Percentiles rank a stretch among this genome's conserved stretches.
phyloP scores from a whole-genome alignment of 37 sponge, comb jelly and placozoan species.

The Chondrosia reniformis region DNA sequence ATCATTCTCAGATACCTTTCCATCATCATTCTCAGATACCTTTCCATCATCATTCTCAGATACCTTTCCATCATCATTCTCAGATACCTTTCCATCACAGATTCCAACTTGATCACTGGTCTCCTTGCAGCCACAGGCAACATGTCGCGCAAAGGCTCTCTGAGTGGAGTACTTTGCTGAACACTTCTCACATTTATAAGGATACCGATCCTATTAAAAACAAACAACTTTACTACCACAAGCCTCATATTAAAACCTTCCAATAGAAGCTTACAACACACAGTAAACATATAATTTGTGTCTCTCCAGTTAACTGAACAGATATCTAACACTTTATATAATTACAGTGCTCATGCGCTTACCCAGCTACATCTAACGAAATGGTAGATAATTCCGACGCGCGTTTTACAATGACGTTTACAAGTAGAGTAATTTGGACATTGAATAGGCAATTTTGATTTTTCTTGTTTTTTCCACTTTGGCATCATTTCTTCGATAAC shows the following conservation, averaged over 20 bases:
- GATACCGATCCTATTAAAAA: no score
- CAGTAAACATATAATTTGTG: no score
- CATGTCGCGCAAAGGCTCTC: no score
- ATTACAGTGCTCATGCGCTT: neutral
- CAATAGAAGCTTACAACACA: no score
- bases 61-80: neutral
- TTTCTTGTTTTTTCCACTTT: neutral
- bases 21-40: neutral
- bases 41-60: neutral
- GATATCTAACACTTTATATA: no score
- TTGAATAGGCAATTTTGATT: no score
- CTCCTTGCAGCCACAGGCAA: constrained; percentile 14
- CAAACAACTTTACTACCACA: no score
- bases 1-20: neutral
- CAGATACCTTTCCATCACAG: neutral
- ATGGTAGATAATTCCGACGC: neutral
- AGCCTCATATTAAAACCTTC: no score
- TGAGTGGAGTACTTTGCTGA: no score
- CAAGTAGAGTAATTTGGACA: neutral
- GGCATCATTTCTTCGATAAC: neutral
- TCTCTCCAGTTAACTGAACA: no score
- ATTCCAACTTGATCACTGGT: neutral
- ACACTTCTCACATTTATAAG: no score
- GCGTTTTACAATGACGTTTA: neutral
- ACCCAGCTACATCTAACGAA: neutral